Percentiles rank a stretch among this genome's conserved stretches.
Evolutionary conservation across 2,888 invertebrate genomes (phyloP).

Genomic region (Nomada fucata): DNA sequence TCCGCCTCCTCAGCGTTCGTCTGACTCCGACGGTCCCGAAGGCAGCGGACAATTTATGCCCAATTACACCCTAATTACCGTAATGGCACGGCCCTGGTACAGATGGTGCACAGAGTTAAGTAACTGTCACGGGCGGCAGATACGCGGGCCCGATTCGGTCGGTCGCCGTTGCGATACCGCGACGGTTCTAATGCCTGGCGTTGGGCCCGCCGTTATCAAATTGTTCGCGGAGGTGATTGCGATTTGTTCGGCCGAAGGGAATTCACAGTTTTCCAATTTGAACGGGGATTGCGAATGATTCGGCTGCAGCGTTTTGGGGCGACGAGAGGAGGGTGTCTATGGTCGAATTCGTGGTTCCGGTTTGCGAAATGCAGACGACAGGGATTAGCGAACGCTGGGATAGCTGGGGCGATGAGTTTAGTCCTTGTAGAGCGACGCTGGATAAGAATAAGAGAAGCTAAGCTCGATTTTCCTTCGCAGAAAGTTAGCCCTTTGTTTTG

Average conservation of each 20-base stretch:
- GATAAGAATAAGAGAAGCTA: too few species aligned
- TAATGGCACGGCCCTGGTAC: slow-evolving; percentile 71
- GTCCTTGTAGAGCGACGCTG: too few species aligned
- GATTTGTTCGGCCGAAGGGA: not conserved
- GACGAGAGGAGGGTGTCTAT: too few species aligned
- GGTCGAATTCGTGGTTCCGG: too few species aligned
- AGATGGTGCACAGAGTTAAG: slow-evolving; percentile 74
- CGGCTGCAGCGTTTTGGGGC: too few species aligned
- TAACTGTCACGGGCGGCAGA: slow-evolving; percentile 69
- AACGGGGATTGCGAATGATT: too few species aligned
- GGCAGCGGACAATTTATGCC: slow-evolving; percentile 72
- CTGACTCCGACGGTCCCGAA: slow-evolving; percentile 50
- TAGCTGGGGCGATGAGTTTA: too few species aligned
- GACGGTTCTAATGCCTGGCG: not conserved
- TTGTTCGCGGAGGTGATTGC: not conserved
- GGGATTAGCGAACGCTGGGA: too few species aligned
- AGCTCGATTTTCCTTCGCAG: too few species aligned
- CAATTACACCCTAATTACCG: slow-evolving; percentile 77
- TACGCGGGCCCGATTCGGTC: slow-evolving; percentile 38
- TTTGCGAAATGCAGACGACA: too few species aligned
- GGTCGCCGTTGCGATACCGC: slow-evolving; percentile 12
- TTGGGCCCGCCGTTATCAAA: not conserved
- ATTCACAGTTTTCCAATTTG: too few species aligned
- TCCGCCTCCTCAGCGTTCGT: slow-evolving; percentile 59
- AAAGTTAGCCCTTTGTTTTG: too few species aligned